phyloP scores from a whole-genome alignment of 2,797 vertebrate genomes.

The Podarcis lilfordi region DNA sequence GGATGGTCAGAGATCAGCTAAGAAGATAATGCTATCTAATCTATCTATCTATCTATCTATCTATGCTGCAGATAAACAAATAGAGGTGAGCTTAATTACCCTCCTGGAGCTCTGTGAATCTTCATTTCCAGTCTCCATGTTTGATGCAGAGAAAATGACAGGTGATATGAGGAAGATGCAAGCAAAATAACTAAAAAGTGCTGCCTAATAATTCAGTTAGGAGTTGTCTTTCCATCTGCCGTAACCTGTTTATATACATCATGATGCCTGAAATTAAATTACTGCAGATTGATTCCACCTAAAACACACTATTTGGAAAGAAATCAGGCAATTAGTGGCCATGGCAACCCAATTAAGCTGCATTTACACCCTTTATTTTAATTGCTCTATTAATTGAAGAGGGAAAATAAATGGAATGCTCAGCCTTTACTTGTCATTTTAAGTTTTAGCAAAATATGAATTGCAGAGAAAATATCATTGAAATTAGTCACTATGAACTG shows the following conservation, averaged over 20 bases:
- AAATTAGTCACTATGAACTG: slow-evolving; percentile 69
- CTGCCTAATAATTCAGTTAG: slow-evolving; percentile 5
- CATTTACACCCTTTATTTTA: slow-evolving; percentile 73
- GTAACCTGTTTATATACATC: slow-evolving; percentile 52
- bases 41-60: too few species aligned
- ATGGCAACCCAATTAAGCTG: slow-evolving; percentile 77
- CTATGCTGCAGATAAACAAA: not conserved
- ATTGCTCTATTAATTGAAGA: slow-evolving; percentile 75
- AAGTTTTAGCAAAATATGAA: slow-evolving; percentile 70
- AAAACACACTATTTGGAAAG: slow-evolving; percentile 70
- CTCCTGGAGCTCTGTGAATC: not conserved
- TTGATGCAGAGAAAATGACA: not conserved
- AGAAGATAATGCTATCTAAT: not conserved
- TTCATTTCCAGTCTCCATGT: not conserved
- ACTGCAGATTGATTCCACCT: slow-evolving; percentile 69
- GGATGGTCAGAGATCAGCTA: not conserved
- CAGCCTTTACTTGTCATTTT: slow-evolving; percentile 69
- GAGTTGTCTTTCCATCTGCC: slow-evolving; percentile 41
- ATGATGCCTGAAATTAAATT: slow-evolving; percentile 63
- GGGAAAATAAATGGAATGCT: slow-evolving; percentile 72
- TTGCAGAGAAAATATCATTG: slow-evolving; percentile 75
- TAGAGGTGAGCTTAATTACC: not conserved
- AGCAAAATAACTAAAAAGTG: not conserved
- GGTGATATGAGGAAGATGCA: accelerated
- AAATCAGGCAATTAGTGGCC: slow-evolving; percentile 76